Evolutionary conservation across 2,113 vertebrate species (phyloP).

Genomic region (Willisornis vidua): DNA sequence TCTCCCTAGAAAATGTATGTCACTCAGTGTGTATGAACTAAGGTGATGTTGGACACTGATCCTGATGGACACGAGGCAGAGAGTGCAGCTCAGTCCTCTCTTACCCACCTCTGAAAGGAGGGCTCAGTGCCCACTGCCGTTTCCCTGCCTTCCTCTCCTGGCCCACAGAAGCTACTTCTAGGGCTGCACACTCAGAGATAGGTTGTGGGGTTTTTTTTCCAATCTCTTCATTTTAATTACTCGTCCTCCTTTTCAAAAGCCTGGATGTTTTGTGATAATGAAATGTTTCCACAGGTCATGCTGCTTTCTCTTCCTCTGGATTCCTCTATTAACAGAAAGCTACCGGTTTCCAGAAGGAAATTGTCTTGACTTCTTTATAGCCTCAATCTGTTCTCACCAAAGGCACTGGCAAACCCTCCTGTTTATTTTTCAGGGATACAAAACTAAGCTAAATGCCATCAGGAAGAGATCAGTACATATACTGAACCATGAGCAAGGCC

Average conservation of each 20-base stretch:
- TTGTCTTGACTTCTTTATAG: constrained; percentile 34
- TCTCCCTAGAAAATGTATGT: neutral
- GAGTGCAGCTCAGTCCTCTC: no score
- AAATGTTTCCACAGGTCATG: constrained; percentile 4
- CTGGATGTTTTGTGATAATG: neutral
- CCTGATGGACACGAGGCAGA: neutral
- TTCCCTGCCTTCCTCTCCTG: neutral
- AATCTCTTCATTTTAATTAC: constrained; percentile 1
- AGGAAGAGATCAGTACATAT: constrained; percentile 11
- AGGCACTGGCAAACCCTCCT: constrained; percentile 26
- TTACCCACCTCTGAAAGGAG: neutral
- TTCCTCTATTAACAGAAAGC: constrained; percentile 11
- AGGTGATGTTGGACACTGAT: neutral
- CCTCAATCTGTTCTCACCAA: constrained; percentile 23
- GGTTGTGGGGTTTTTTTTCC: neutral
- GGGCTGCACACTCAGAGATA: neutral
- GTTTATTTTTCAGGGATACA: constrained; percentile 31
- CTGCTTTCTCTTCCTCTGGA: constrained; percentile 16
- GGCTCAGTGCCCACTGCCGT: neutral
- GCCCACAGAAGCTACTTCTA: neutral
- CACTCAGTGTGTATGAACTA: neutral
- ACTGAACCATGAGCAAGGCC: neutral
- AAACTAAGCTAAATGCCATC: constrained; percentile 34
- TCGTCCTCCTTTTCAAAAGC: neutral
- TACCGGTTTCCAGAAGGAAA: constrained; percentile 36